Evolutionary conservation across 1,140 invertebrate genomes (phyloP).

Genomic region (Nasonia giraulti): DNA sequence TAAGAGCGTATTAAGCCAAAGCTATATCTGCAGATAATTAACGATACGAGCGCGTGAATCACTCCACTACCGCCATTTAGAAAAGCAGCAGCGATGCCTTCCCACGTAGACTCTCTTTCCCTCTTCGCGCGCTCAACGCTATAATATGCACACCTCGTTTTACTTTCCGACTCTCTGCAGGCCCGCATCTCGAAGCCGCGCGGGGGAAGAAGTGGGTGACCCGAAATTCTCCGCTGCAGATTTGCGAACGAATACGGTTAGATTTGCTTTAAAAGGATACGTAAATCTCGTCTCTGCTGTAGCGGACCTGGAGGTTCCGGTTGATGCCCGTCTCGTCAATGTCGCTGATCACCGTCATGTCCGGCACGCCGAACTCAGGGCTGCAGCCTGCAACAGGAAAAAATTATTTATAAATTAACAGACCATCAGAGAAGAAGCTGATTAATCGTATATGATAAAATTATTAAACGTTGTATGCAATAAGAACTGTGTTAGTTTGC

Average conservation of each 20-base stretch:
- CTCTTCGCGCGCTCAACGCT: no score
- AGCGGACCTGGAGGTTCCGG: slow-evolving; percentile 89
- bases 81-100: no score
- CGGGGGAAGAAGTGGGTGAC: not conserved
- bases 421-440: slow-evolving; percentile 9
- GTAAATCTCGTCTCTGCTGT: slow-evolving; percentile 91
- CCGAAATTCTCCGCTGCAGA: not conserved
- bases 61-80: no score
- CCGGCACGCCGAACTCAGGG: slow-evolving; percentile 82
- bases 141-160: not conserved
- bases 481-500: no score
- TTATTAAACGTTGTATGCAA: no score
- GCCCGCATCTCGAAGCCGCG: no score
- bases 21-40: not conserved
- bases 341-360: slow-evolving; percentile 95
- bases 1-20: not conserved
- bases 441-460: no score
- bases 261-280: slow-evolving; percentile 84
- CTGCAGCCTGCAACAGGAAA: slow-evolving; percentile 75
- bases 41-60: not conserved
- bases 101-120: no score
- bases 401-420: slow-evolving; percentile 7
- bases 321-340: slow-evolving; percentile 95
- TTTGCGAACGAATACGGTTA: not conserved
- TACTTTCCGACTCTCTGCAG: not conserved